phyloP scores from a whole-genome alignment of 2,888 invertebrate genomes.

The Dinocampus coccinellae region DNA sequence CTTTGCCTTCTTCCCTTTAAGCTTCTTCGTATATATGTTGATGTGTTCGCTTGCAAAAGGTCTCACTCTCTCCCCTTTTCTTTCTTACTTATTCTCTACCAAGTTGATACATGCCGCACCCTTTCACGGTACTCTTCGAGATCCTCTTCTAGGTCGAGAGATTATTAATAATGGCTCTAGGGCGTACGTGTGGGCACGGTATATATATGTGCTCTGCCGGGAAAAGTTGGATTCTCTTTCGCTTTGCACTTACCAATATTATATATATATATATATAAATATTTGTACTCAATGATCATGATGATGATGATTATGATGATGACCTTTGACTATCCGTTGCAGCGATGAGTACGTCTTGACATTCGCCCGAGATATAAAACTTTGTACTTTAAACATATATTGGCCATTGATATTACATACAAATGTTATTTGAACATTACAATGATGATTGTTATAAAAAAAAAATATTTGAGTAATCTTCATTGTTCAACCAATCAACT shows the following conservation, averaged over 20 bases:
- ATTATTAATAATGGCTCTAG: conserved; percentile 52
- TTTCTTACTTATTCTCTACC: background rate
- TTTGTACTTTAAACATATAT: background rate
- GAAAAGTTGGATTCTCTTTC: conserved; percentile 18
- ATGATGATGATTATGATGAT: conserved; percentile 18
- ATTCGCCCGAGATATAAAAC: conserved; percentile 23
- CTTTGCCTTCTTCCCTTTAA: conserved; percentile 18
- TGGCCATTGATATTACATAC: background rate
- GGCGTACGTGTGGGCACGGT: conserved; percentile 49
- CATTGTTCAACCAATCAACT: background rate
- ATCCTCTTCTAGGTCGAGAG: conserved; percentile 51
- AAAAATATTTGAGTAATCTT: conserved; percentile 11
- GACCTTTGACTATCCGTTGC: conserved; percentile 38
- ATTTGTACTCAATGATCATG: background rate
- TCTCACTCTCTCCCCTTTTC: conserved; percentile 15
- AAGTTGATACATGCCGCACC: conserved; percentile 42
- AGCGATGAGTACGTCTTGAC: conserved; percentile 28
- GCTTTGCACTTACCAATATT: background rate
- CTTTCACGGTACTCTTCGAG: conserved; percentile 36
- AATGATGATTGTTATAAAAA: conserved; percentile 9
- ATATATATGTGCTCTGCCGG: conserved; percentile 17
- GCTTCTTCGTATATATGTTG: conserved; percentile 9
- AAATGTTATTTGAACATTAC: background rate
- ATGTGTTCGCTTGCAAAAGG: conserved; percentile 33
- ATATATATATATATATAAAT: background rate